Evolutionary conservation across 2,888 invertebrate genomes (phyloP).

Genomic region (Harpalus rufipes): DNA sequence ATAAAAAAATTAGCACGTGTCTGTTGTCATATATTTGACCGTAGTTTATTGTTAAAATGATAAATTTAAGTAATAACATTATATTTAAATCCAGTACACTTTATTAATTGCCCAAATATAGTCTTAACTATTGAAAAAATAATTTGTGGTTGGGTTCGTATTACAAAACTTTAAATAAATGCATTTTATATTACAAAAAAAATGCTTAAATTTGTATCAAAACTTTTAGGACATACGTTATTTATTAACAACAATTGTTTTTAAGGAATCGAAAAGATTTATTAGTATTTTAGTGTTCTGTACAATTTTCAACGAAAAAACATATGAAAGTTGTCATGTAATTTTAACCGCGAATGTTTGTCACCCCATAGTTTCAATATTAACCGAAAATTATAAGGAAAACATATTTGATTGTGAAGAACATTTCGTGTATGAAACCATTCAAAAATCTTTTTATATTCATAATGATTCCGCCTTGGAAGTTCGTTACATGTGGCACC

Average conservation of each 20-base stretch:
- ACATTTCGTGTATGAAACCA: not conserved
- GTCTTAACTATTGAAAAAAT: too few species aligned
- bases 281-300: constrained; percentile 18
- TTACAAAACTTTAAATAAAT: too few species aligned
- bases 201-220: too few species aligned
- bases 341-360: constrained; percentile 9
- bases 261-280: constrained; percentile 9
- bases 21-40: too few species aligned
- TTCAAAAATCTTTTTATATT: not conserved
- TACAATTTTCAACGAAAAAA: not conserved
- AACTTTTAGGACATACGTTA: too few species aligned
- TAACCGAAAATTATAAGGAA: constrained; percentile 6
- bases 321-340: constrained; percentile 21
- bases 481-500: not conserved
- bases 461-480: constrained; percentile 21
- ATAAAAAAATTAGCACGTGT: too few species aligned
- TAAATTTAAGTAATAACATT: too few species aligned
- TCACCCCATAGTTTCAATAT: constrained; percentile 4
- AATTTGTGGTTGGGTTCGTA: too few species aligned
- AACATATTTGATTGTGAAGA: constrained; percentile 17
- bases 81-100: too few species aligned
- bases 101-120: too few species aligned
- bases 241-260: constrained; percentile 3
- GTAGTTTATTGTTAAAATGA: too few species aligned
- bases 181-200: too few species aligned